phyloP scores from a whole-genome alignment of 2,113 vertebrate species.

The Platichthys flesus region DNA sequence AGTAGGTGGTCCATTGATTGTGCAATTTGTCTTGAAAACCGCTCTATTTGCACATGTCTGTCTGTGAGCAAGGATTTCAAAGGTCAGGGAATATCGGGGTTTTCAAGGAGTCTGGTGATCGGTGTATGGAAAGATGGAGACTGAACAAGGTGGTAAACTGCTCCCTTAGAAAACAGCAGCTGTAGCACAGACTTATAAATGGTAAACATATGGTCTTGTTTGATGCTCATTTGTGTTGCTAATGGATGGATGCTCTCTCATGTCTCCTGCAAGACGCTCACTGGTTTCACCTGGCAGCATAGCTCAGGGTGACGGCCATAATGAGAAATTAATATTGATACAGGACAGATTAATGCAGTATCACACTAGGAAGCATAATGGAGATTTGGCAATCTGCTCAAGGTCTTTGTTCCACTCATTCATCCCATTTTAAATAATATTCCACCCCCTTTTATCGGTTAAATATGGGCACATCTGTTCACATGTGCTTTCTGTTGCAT shows the following conservation, averaged over 20 bases:
- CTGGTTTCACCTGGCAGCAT: slow-evolving; percentile 10
- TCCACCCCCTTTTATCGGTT: background rate
- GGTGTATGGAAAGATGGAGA: background rate
- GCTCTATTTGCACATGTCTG: background rate
- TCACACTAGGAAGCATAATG: background rate
- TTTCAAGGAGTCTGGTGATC: background rate
- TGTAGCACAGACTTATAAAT: background rate
- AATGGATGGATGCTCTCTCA: slow-evolving; percentile 18
- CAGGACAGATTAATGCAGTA: background rate
- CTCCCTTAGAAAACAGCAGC: slow-evolving; percentile 24
- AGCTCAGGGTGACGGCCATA: background rate
- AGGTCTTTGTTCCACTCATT: background rate
- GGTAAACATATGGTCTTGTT: slow-evolving; percentile 24
- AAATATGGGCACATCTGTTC: background rate
- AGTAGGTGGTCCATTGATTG: background rate
- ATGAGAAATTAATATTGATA: slow-evolving; percentile 44
- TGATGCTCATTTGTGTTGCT: slow-evolving; percentile 33
- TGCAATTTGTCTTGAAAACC: background rate
- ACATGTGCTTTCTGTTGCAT: background rate
- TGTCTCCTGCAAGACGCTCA: slow-evolving; percentile 23
- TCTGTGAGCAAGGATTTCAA: background rate
- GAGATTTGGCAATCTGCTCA: slow-evolving; percentile 2
- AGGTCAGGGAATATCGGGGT: background rate
- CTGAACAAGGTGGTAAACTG: background rate
- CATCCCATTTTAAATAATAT: background rate